Conservation (phyloP, 2,797 vertebrate genomes). For the Babyrousa celebensis region DNA sequence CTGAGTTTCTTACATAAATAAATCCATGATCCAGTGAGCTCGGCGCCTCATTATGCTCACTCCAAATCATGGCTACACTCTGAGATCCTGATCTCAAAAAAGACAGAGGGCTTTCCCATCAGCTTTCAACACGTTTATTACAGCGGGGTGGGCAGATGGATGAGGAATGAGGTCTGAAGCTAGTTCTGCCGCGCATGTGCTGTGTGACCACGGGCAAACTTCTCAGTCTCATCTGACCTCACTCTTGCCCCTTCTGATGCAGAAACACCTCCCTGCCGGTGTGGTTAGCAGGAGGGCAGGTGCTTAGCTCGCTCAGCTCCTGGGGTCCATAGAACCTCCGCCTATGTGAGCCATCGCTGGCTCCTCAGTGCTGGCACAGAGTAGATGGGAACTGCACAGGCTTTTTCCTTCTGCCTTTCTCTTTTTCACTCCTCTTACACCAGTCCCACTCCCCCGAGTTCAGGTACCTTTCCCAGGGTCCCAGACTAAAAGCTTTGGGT, state of each 20-base stretch:
- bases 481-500: not conserved
- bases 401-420: not conserved
- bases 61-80: not conserved
- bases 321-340: not conserved
- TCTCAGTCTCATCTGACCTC: not conserved
- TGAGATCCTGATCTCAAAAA: conserved; percentile 17
- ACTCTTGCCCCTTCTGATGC: not conserved
- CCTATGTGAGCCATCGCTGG: not conserved
- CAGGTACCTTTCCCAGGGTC: not conserved
- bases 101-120: not conserved
- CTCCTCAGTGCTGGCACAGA: not conserved
- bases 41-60: not conserved
- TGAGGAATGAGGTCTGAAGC: not conserved
- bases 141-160: not conserved
- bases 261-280: not conserved
- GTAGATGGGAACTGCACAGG: not conserved
- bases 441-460: too few relatives aligned
- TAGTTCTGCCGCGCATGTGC: not conserved
- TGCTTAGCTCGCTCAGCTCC: rapidly evolving
- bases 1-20: conserved; percentile 69
- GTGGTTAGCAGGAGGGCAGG: not conserved
- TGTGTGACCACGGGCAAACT: not conserved
- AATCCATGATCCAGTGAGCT: conserved; percentile 27
- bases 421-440: not conserved
- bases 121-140: not conserved